Conservation (phyloP, 92 coral and sea anemone genomes). For the Porites divaricata region DNA sequence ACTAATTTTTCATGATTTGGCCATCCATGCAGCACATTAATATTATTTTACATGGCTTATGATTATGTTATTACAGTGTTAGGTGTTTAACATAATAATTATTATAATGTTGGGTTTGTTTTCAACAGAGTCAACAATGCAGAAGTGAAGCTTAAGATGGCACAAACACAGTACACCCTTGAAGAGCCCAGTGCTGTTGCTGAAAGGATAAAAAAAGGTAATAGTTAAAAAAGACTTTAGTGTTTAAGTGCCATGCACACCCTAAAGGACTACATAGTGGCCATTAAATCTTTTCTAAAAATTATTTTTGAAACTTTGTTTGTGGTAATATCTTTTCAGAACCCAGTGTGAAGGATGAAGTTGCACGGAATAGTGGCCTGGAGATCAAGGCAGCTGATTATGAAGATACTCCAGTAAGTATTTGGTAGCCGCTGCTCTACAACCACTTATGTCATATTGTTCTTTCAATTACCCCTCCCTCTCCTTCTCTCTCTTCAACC, state of each 20-base stretch:
- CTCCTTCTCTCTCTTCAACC: not conserved
- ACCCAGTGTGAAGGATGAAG: conserved; percentile 74
- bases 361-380: conserved; percentile 62
- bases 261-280: too few relatives aligned
- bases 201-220: conserved; percentile 89
- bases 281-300: not conserved
- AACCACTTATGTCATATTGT: too few relatives aligned
- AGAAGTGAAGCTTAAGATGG: conserved; percentile 66
- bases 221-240: not conserved
- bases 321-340: conserved; percentile 30
- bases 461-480: too few relatives aligned
- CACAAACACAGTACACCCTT: conserved; percentile 75
- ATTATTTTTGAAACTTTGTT: too few relatives aligned
- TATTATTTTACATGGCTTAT: too few relatives aligned
- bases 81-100: not conserved
- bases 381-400: conserved; percentile 68
- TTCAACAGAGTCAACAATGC: conserved; percentile 73
- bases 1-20: too few relatives aligned
- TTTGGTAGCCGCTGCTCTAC: not conserved
- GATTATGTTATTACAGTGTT: not conserved
- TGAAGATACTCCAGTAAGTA: conserved; percentile 73
- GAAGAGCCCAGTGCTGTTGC: conserved; percentile 82
- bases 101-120: not conserved
- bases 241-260: too few relatives aligned
- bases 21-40: too few relatives aligned